Percentiles rank a stretch among this genome's conserved stretches.
Evolutionary conservation across 2,888 invertebrate genomes (phyloP).

Genomic region (Cryptocheilus praepositus): DNA sequence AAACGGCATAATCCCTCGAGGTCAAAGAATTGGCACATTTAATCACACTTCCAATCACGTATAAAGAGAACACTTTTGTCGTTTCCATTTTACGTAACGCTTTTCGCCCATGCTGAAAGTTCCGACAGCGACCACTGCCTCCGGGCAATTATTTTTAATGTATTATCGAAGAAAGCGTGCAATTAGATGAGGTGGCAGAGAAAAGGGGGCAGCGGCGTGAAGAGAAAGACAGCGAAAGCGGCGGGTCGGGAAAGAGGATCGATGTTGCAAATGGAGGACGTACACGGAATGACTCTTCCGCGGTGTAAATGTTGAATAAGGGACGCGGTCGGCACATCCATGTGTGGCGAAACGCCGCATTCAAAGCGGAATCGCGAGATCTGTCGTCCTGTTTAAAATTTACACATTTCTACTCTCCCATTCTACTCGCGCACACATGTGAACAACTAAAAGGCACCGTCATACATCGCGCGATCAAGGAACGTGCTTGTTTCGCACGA

Average conservation of each 20-base stretch:
- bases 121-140: no score
- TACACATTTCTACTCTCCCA: background rate
- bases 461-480: no score
- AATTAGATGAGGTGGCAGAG: background rate
- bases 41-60: no score
- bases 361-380: slow-evolving; percentile 18
- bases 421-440: background rate
- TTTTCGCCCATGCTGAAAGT: no score
- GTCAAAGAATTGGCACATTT: no score
- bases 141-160: background rate
- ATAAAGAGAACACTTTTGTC: no score
- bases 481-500: no score
- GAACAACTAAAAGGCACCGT: no score
- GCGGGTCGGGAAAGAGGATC: background rate
- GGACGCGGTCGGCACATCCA: slow-evolving; percentile 1
- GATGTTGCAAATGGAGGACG: slow-evolving; percentile 16
- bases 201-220: background rate
- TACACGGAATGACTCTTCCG: slow-evolving; percentile 21
- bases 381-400: slow-evolving; percentile 10
- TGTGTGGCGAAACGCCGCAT: slow-evolving; percentile 2
- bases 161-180: no score
- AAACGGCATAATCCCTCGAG: no score
- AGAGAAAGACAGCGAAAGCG: background rate
- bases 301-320: slow-evolving; percentile 29
- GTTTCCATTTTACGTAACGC: no score